Evolutionary conservation across 1,140 invertebrate species (phyloP).

Genomic region (Leucophenga varia): DNA sequence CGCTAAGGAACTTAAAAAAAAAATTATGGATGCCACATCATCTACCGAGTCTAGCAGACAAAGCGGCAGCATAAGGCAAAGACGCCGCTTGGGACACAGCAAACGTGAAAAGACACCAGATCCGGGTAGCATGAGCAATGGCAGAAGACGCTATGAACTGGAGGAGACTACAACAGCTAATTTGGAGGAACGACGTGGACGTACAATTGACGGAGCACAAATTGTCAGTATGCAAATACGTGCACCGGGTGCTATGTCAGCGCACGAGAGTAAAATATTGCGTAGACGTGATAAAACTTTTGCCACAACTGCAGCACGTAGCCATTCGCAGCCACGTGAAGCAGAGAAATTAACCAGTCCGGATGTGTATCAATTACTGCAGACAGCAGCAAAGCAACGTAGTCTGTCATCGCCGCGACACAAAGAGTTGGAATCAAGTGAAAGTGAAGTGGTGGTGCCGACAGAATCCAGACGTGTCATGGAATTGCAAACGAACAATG

Average conservation of each 20-base stretch:
- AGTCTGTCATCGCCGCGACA: constrained; percentile 50
- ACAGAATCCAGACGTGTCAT: constrained; percentile 7
- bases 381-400: constrained; percentile 30
- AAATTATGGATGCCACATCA: neutral
- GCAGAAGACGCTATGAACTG: constrained; percentile 1
- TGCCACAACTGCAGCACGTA: constrained; percentile 39
- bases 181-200: too few relatives aligned
- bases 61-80: constrained; percentile 23
- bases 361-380: constrained; percentile 37
- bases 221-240: constrained; percentile 47
- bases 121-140: constrained; percentile 46
- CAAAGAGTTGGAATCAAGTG: constrained; percentile 46
- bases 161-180: neutral
- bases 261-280: constrained; percentile 54
- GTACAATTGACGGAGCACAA: constrained; percentile 29
- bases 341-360: constrained; percentile 43
- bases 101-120: constrained; percentile 63
- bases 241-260: constrained; percentile 37
- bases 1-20: neutral
- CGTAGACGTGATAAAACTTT: constrained; percentile 44
- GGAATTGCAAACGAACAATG: constrained; percentile 4
- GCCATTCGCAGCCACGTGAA: constrained; percentile 58
- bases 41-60: constrained; percentile 2
- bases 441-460: constrained; percentile 36
- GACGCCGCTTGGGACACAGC: constrained; percentile 31